Evolutionary conservation across 1,140 invertebrate species (phyloP).

Genomic region (Lepidurus couesii): DNA sequence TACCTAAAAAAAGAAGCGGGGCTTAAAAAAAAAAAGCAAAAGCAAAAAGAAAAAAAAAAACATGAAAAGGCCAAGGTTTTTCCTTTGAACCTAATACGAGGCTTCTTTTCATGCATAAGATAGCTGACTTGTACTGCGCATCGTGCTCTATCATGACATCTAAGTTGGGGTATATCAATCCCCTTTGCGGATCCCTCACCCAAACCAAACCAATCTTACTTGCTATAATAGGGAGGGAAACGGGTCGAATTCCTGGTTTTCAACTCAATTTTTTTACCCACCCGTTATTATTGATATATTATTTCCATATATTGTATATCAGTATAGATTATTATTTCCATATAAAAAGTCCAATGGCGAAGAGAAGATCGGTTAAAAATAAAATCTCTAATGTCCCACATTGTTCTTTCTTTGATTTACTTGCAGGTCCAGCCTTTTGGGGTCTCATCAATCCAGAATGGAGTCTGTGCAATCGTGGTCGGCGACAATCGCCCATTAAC

Average conservation of each 20-base stretch:
- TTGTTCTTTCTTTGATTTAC: constrained; percentile 37
- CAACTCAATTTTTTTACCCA: neutral
- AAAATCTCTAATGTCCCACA: neutral
- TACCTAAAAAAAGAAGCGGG: neutral
- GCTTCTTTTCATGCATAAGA: constrained; percentile 19
- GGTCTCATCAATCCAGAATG: constrained; percentile 93
- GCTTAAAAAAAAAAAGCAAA: neutral
- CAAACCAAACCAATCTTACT: neutral
- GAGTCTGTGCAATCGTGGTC: constrained; percentile 89
- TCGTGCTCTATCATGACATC: neutral
- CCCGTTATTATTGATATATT: neutral
- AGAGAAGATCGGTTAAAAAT: too few species aligned
- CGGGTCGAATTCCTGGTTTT: neutral
- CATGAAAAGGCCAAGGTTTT: neutral
- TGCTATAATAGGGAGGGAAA: neutral
- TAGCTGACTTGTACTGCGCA: neutral
- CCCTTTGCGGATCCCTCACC: neutral
- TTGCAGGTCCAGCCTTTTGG: constrained; percentile 93
- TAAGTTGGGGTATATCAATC: neutral
- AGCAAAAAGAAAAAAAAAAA: neutral
- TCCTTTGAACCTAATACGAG: neutral
- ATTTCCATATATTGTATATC: too few species aligned
- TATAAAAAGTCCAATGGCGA: too few species aligned
- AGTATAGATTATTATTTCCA: too few species aligned
- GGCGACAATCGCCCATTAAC: constrained; percentile 90